Conservation (phyloP, 2,888 invertebrate species). For the Sarcophaga rosellei region DNA sequence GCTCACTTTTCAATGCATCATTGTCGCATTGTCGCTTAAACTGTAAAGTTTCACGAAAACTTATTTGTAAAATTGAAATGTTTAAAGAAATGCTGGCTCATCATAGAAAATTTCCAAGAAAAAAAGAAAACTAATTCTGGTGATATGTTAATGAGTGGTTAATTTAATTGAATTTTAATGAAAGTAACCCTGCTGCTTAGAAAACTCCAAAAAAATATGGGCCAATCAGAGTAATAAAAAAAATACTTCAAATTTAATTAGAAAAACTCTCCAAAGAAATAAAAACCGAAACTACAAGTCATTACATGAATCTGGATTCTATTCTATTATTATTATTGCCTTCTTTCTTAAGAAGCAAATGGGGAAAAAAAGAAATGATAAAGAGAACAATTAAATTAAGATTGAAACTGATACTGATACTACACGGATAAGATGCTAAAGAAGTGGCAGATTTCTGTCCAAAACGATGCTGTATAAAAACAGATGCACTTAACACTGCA, state of each 20-base stretch:
- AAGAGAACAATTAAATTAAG: conserved; percentile 19
- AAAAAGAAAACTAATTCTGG: background rate
- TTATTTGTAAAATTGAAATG: too few relatives aligned
- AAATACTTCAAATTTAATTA: conserved; percentile 28
- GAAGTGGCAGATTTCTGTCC: background rate
- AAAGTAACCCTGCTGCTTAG: background rate
- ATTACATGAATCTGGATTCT: conserved; percentile 15
- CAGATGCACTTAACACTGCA: conserved; percentile 42
- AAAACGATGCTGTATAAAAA: conserved; percentile 54
- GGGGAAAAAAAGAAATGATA: conserved; percentile 4
- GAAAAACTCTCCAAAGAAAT: conserved; percentile 1
- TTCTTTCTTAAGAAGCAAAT: conserved; percentile 28
- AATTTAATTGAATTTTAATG: background rate
- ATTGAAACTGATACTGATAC: conserved; percentile 17
- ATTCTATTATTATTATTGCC: background rate
- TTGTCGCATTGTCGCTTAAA: too few relatives aligned
- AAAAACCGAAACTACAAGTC: conserved; percentile 30
- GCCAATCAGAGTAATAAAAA: conserved; percentile 59
- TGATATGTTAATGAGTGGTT: background rate
- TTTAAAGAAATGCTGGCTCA: background rate
- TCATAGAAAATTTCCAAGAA: background rate
- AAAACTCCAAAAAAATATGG: conserved; percentile 10
- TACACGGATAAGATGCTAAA: background rate
- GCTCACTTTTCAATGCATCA: too few relatives aligned
- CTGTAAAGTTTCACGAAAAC: too few relatives aligned